Base-by-base conservation (phyloP, 1,140 invertebrate species). In the Drosophila lacertosa region DNA sequence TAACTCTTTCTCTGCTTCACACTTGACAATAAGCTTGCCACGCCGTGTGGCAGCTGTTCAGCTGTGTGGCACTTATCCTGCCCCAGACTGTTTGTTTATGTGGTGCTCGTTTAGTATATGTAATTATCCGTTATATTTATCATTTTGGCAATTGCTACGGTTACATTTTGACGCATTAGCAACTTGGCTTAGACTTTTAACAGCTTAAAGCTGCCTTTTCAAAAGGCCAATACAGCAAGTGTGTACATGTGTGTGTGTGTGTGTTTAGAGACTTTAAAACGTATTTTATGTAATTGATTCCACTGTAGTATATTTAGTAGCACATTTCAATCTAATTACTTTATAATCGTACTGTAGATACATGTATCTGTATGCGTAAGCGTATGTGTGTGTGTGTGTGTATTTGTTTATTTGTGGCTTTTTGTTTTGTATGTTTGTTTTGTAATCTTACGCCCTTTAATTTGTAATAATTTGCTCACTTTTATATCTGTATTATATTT, bases 401-500 rank as follows among this genome's bases (percentile, higher is more conserved):
- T 42, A 9, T 10, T 4, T 42, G 18, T 73, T 50, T 76, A 48
- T 80, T 33, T 71, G 44, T 53, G 6, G 58, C 65, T 55, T 55
- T 50, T 62, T 73, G 35, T 83, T 74, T 40, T 73, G 20, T 64
- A 57, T 64, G 51, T 24, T 35, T 65, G 26, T 65, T 37, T 89
- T 64, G 73, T 89, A 78, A 78, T 76, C 60, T 74, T 84, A 60
- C 66, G 69, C 44, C 82, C 65, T 79, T 75, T 70, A 58, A 68
- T 63, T 82, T 88, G 70, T 88, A 82, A 78, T 82, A 89, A 88
- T 88, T 66, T 88, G 77, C 90, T 91, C 84, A 89, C 90, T 80
- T 91, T 89, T 91, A 84, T 90, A 91, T 91, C 86, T 91, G 86
- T 91, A 90, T 91, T 92, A 92, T 93, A 92, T 93, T 93, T 91